Evolutionary conservation across 2,888 invertebrate genomes (phyloP), one percentile per base, ranked within the genome.

Genomic region (Eupithecia subfuscata): DNA sequence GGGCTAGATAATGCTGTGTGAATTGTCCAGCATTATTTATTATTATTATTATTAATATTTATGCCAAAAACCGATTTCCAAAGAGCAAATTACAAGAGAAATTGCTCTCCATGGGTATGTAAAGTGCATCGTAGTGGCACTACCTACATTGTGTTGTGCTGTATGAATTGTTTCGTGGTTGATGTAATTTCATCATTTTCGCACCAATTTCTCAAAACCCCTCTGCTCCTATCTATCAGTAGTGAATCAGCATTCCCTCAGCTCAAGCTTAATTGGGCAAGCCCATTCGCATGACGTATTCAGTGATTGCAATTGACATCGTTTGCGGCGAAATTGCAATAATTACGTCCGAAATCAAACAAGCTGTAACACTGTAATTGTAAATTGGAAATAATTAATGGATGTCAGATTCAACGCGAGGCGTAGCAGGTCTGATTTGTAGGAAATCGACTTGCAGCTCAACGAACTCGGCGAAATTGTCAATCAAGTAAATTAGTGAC

Each of bases 281-380:
- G 65, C 73, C 72, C 72, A 71, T 77, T 80, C 80, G 80, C 82
- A 84, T 84, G 84, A 86, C 83, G 86, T 82, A 85, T 85, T 84
- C 81, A 87, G 84, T 85, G 83, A 88, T 85, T 86, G 86, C 85
- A 86, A 84, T 83, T 85, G 87, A 87, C 88, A 83, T 85, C 82
- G 85, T 85, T 86, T 85, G 85, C 71, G 84, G 83, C 56, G 73
- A 80, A 85, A 83, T 80, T 84, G 81, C 84, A 83, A 85, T 86
- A 85, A 86, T 87, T 81, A 83, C 83, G 82, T 85, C 84, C 75
- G 80, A 79, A 84, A 84, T 85, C 86, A 84, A 83, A 83, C 84
- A 80, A 83, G 80, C 75, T 81, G 81, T 82, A 79, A 83, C 82
- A 74, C 75, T 80, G 73, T 78, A 80, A 82, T 84, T n/a, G 22